These are phyloP conservation scores for Merodon equestris DNA, from an alignment of 2,888 invertebrate genomes.

Conservation along the genomic window DNA sequence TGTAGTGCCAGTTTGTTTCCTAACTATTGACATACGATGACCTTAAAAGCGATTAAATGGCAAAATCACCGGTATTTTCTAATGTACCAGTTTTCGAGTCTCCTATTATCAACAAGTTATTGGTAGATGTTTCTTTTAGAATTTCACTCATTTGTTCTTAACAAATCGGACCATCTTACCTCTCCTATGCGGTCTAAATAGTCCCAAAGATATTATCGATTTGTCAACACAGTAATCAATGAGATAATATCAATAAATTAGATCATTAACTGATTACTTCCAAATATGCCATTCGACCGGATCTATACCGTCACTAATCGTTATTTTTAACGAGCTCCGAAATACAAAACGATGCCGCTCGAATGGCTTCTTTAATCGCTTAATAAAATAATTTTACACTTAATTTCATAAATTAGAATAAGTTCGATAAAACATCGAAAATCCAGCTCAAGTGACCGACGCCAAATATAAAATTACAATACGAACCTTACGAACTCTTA, in stretches of 20 bases:
- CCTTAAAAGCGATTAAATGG: no score
- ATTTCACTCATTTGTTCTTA: no score
- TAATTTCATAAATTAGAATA: slow-evolving; percentile 64
- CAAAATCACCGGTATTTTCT: no score
- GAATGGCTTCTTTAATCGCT: slow-evolving; percentile 65
- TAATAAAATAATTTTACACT: slow-evolving; percentile 68
- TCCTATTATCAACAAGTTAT: no score
- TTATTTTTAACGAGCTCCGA: slow-evolving; percentile 52
- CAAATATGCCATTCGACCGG: slow-evolving; percentile 33
- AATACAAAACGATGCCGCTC: slow-evolving; percentile 54
- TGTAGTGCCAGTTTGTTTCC: no score
- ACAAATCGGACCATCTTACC: no score
- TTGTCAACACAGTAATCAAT: not conserved
- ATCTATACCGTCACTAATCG: slow-evolving; percentile 5
- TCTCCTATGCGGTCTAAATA: no score
- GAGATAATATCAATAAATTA: slow-evolving; percentile 56
- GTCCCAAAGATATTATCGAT: no score
- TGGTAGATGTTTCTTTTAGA: no score
- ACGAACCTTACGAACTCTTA: slow-evolving; percentile 38
- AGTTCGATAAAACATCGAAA: slow-evolving; percentile 19
- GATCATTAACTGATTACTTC: slow-evolving; percentile 46
- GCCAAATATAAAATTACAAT: slow-evolving; percentile 11
- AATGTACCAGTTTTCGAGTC: no score
- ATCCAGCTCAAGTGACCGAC: not conserved
- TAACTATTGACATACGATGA: no score